Evolutionary conservation across 1,140 invertebrate species (phyloP).

Genomic region (Scaptomyza graminum): DNA sequence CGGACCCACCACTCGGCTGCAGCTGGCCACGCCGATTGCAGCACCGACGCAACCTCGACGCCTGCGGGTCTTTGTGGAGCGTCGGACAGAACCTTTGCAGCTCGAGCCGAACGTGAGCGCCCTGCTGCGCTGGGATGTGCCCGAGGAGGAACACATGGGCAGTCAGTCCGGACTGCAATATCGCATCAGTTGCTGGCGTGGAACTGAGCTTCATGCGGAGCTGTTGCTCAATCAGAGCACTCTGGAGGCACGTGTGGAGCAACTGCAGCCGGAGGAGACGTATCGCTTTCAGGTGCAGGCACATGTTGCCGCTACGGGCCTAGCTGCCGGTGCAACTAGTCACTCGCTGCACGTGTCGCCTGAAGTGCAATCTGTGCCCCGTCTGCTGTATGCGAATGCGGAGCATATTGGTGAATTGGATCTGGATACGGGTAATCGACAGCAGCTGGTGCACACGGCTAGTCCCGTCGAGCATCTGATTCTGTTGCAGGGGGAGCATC

Average conservation of each 20-base stretch:
- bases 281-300: constrained; percentile 90
- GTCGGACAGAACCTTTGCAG: constrained; percentile 69
- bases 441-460: constrained; percentile 56
- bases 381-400: constrained; percentile 89
- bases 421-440: constrained; percentile 87
- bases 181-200: constrained; percentile 71
- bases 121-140: constrained; percentile 91
- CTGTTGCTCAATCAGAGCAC: constrained; percentile 57
- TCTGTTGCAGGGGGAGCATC: constrained; percentile 88
- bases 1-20: constrained; percentile 86
- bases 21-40: constrained; percentile 88
- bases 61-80: constrained; percentile 88
- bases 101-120: constrained; percentile 71
- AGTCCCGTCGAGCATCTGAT: constrained; percentile 87
- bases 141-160: constrained; percentile 86
- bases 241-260: constrained; percentile 54
- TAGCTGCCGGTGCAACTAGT: constrained; percentile 86
- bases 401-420: constrained; percentile 90
- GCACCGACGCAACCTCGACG: constrained; percentile 89
- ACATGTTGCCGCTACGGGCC: constrained; percentile 86
- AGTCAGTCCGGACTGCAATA: constrained; percentile 50
- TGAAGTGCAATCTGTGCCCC: constrained; percentile 90
- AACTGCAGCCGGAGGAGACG: constrained; percentile 85
- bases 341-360: constrained; percentile 82
- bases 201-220: constrained; percentile 53